Conservation (phyloP, 2,888 invertebrate genomes). For the Pinctada fucata region DNA sequence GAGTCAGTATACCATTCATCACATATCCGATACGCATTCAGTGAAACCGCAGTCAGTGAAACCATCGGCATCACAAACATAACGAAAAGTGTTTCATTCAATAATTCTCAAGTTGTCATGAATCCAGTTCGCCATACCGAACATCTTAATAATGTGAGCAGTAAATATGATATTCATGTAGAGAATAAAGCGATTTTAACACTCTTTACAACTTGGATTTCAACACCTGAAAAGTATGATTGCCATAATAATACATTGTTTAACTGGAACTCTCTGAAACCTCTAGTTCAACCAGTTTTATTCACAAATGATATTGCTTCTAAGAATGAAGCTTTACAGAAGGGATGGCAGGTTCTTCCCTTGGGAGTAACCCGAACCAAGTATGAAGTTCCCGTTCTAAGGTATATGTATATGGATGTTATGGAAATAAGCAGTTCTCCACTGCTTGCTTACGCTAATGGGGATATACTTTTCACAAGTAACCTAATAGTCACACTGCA, state of each 20-base stretch:
- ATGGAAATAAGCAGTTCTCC: slow-evolving; percentile 54
- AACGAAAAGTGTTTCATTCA: too few relatives aligned
- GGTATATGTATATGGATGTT: slow-evolving; percentile 65
- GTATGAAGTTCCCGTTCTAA: slow-evolving; percentile 62
- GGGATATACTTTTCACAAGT: slow-evolving; percentile 65
- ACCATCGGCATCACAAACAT: too few relatives aligned
- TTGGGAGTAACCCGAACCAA: slow-evolving; percentile 44
- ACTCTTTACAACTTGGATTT: slow-evolving; percentile 63
- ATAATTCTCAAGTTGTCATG: too few relatives aligned
- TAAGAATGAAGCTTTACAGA: slow-evolving; percentile 33
- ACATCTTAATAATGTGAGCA: too few relatives aligned
- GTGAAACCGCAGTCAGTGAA: too few relatives aligned
- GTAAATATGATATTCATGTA: too few relatives aligned
- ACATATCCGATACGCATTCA: too few relatives aligned
- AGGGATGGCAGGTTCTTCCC: slow-evolving; percentile 56
- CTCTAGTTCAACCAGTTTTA: slow-evolving; percentile 56
- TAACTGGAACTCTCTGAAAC: slow-evolving; percentile 61
- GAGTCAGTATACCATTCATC: too few relatives aligned
- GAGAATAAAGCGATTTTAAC: slow-evolving; percentile 49
- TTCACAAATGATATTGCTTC: slow-evolving; percentile 55
- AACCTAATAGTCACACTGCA: slow-evolving; percentile 51
- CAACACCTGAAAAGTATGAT: slow-evolving; percentile 49
- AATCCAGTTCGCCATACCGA: too few relatives aligned
- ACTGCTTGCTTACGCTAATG: slow-evolving; percentile 66
- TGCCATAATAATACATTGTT: slow-evolving; percentile 58